Evolutionary conservation across 2,888 invertebrate species (phyloP).

Genomic region (Drosophila borborema): DNA sequence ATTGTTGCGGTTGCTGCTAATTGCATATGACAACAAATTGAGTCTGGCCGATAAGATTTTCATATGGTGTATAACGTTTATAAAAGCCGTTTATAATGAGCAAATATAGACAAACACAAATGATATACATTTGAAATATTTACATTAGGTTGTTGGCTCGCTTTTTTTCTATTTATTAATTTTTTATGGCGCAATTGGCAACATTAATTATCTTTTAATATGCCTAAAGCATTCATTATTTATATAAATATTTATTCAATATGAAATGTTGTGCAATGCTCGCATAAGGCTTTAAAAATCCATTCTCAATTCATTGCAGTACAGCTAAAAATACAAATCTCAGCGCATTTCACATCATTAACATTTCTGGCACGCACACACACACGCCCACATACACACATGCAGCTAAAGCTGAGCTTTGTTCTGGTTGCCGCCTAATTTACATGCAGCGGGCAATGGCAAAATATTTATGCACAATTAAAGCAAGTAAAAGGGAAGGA

Average conservation of each 20-base stretch:
- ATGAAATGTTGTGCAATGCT: background rate
- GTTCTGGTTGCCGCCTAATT: slow-evolving; percentile 55
- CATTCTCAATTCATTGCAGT: background rate
- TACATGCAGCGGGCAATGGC: slow-evolving; percentile 70
- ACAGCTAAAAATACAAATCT: slow-evolving; percentile 33
- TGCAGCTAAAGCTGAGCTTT: slow-evolving; percentile 25
- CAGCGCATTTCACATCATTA: slow-evolving; percentile 46
- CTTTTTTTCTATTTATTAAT: background rate
- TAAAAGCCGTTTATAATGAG: background rate
- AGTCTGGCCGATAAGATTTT: slow-evolving; percentile 13
- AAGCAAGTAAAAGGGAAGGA: slow-evolving; percentile 76
- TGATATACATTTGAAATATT: background rate
- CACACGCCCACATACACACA: slow-evolving; percentile 12
- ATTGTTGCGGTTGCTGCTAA: slow-evolving; percentile 18
- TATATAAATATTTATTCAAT: background rate
- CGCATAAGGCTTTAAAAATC: background rate
- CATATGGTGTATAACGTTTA: background rate
- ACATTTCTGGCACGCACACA: slow-evolving; percentile 32
- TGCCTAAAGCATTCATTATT: no score
- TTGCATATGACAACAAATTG: slow-evolving; percentile 14
- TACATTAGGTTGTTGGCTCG: background rate
- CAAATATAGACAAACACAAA: background rate
- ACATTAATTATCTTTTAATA: background rate
- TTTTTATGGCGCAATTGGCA: background rate
- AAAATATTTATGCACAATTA: slow-evolving; percentile 82